phyloP scores from a whole-genome alignment of 2,797 vertebrate species.

The Echiichthys vipera region DNA sequence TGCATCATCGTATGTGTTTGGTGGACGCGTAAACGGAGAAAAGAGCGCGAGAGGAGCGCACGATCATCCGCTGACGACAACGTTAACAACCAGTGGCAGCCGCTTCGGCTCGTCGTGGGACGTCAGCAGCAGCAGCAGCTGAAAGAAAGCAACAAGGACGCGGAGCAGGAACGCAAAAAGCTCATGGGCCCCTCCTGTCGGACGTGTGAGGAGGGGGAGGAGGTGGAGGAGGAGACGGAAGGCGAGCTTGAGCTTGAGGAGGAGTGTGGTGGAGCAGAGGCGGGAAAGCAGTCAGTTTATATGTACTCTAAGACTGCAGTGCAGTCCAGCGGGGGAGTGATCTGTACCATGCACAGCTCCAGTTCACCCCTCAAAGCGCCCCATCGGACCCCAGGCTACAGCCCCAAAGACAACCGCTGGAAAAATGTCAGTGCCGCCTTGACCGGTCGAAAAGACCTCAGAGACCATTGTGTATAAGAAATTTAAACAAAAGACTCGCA shows the following conservation, averaged over 20 bases:
- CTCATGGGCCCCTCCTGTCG: constrained; percentile 91
- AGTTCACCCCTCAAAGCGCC: constrained; percentile 87
- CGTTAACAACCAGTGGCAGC: constrained; percentile 97
- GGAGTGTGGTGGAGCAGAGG: constrained; percentile 77
- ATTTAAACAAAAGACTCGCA: constrained; percentile 59
- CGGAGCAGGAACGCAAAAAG: constrained; percentile 93
- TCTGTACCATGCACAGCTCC: constrained; percentile 87
- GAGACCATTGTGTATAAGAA: constrained; percentile 88
- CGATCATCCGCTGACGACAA: constrained; percentile 80
- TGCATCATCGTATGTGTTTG: constrained; percentile 94
- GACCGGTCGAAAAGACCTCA: constrained; percentile 87
- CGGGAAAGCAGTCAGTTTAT: constrained; percentile 88
- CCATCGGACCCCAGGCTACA: constrained; percentile 86
- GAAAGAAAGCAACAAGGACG: constrained; percentile 91
- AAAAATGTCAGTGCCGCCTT: constrained; percentile 87
- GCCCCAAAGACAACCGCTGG: constrained; percentile 96
- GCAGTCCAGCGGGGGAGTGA: constrained; percentile 84
- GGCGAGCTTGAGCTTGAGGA: constrained; percentile 78
- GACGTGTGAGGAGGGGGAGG: constrained; percentile 85
- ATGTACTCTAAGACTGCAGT: constrained; percentile 88
- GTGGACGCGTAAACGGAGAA: constrained; percentile 98
- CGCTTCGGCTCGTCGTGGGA: constrained; percentile 88
- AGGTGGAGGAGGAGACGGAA: constrained; percentile 79
- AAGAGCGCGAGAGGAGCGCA: constrained; percentile 91
- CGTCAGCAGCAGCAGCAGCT: constrained; percentile 80